Evolutionary conservation across 2,888 invertebrate genomes (phyloP).

Genomic region (Drosophila ustulata): DNA sequence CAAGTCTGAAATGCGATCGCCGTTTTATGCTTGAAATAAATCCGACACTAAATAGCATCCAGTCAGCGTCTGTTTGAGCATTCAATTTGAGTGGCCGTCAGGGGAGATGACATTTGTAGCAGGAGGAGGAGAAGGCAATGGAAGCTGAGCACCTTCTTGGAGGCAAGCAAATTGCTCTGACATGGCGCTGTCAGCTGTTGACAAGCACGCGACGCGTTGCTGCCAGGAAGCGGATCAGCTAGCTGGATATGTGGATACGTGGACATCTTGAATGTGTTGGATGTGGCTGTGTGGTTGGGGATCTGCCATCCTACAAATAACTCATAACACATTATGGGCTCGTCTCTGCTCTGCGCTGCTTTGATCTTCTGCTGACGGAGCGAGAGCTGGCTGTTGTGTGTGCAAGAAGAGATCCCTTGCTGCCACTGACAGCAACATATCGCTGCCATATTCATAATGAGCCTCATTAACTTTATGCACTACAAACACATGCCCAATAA

Average conservation of each 20-base stretch:
- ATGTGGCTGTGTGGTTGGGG: conserved; percentile 16
- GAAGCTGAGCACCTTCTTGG: conserved; percentile 43
- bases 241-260: background rate
- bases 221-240: conserved; percentile 68
- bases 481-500: conserved; percentile 45
- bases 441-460: conserved; percentile 83
- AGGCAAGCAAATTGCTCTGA: conserved; percentile 81
- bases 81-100: conserved; percentile 70
- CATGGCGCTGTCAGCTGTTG: conserved; percentile 83
- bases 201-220: conserved; percentile 71
- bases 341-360: conserved; percentile 53
- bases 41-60: conserved; percentile 70
- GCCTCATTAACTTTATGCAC: conserved; percentile 80
- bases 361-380: conserved; percentile 80
- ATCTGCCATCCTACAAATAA: conserved; percentile 61
- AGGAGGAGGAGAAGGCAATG: conserved; percentile 17
- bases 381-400: conserved; percentile 38
- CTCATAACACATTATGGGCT: conserved; percentile 75
- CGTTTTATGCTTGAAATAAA: conserved; percentile 83
- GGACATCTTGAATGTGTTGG: conserved; percentile 10
- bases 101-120: conserved; percentile 59
- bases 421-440: conserved; percentile 77
- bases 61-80: conserved; percentile 55
- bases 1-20: conserved; percentile 82
- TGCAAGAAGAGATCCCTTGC: conserved; percentile 55